Percentiles rank a stretch among this genome's conserved stretches.
Evolutionary conservation across 2,113 vertebrate species (phyloP).

Genomic region (Pyxicephalus adspersus): DNA sequence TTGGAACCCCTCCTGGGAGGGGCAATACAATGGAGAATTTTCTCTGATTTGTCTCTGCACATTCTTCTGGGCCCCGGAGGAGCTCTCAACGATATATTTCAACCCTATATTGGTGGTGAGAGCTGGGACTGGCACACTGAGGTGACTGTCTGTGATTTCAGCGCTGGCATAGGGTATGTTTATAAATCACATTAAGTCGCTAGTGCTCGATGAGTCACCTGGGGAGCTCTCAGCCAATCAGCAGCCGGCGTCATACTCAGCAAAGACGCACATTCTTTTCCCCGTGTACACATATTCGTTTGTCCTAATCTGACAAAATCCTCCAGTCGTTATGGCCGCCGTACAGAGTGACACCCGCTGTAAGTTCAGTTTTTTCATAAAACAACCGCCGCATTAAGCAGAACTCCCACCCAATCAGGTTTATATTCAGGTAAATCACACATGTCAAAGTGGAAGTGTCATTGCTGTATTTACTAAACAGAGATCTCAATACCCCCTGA

Average conservation of each 20-base stretch:
- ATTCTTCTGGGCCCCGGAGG: no score
- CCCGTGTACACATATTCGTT: slow-evolving; percentile 17
- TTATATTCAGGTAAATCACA: no score
- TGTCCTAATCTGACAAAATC: slow-evolving; percentile 22
- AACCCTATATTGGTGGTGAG: not conserved
- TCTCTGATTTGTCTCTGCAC: no score
- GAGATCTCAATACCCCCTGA: no score
- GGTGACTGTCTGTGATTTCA: not conserved
- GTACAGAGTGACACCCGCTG: slow-evolving; percentile 5
- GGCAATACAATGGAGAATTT: no score
- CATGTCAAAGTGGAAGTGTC: no score
- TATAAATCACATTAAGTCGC: slow-evolving; percentile 34
- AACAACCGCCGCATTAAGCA: not conserved
- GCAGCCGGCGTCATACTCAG: not conserved
- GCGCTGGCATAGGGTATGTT: not conserved
- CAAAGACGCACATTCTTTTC: not conserved
- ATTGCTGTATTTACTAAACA: no score
- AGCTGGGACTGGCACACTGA: not conserved
- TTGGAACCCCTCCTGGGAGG: no score
- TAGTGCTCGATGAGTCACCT: not conserved
- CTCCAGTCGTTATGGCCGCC: slow-evolving; percentile 4
- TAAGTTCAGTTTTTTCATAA: slow-evolving; percentile 11
- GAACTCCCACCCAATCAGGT: no score
- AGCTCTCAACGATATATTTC: no score
- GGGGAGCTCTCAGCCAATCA: not conserved